Base-by-base conservation (phyloP, 2,888 invertebrate species). In the Leptinotarsa haldemani region DNA sequence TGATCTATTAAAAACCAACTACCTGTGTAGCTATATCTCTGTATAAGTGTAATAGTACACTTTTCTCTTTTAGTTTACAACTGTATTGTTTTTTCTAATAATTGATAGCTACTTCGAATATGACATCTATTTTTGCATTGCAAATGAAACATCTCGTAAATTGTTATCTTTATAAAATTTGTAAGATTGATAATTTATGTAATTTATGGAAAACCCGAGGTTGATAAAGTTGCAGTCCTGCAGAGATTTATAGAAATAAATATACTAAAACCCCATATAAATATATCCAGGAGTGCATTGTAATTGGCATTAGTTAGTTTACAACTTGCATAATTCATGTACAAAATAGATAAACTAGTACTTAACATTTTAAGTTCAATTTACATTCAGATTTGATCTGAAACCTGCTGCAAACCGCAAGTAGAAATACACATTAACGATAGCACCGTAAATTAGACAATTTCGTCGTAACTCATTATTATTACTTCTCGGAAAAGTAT, bases 291-390 rank as follows among this genome's bases (percentile, higher is more conserved):
- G 56, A 56, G 22, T 56, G 12, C 18, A 20, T n/a, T 56, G 18
- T 56, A 56, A 61, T 61, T 25, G 2, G 2, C 40, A 25, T 40
- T 30, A 40, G 1, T 61, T 40, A 30, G 12, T 61, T 61, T 30
- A 16, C 61, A 16, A 16, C n/a, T 30, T 40, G 61, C 61, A 40
- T 61, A n/a, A 61, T 30, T 61, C 16, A 61, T n/a, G 40, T n/a
- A 15, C 15, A n/a, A 61, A 61, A 25, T 40, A 61, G 61, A 61
- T 61, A 61, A 61, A 40, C 5, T 61, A 5, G 5, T 30, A 0
- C 56, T n/a, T 13, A 61, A 61, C 16, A n/a, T 61, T 61, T 61
- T 18, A 61, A 61, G n/a, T 58, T 22, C 58, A 58, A 61, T 61
- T 61, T 40, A 12, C 25, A 61, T 61, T 20, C 61, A 61, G 56